Evolutionary conservation across 2,888 invertebrate species (phyloP).

Genomic region (Pristionchus mayeri): DNA sequence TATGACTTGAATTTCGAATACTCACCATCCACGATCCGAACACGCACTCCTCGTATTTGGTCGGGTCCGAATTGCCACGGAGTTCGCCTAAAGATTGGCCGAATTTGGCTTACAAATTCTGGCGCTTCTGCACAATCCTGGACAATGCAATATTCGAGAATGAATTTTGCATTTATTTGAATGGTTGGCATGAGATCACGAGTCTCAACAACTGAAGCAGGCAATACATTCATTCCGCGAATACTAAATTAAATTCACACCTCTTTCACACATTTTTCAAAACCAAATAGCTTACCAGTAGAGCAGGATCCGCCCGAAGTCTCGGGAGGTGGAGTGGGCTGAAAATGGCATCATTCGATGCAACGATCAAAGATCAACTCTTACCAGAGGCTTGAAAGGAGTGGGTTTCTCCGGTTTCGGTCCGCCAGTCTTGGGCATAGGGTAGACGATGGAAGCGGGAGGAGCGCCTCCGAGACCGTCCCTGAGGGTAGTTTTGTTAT

Average conservation of each 20-base stretch:
- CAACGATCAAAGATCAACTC: background rate
- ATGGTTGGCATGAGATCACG: no score
- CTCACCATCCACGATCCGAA: slow-evolving; percentile 12
- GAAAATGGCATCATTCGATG: background rate
- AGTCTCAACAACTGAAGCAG: no score
- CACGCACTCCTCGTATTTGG: slow-evolving; percentile 35
- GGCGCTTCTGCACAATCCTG: no score
- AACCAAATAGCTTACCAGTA: background rate
- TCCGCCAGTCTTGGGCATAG: background rate
- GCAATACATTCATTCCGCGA: no score
- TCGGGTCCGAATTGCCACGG: slow-evolving; percentile 3
- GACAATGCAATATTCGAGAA: no score
- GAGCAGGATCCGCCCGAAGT: background rate
- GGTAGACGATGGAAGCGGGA: background rate
- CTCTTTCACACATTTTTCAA: background rate
- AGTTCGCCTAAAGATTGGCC: background rate
- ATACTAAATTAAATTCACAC: no score
- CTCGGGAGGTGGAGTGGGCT: background rate
- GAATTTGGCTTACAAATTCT: no score
- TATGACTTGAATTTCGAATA: no score
- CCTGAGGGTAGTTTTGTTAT: no score
- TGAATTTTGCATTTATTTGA: no score
- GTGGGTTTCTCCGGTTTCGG: background rate
- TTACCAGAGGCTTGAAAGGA: background rate
- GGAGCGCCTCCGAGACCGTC: no score